Evolutionary conservation across 2,888 invertebrate genomes (phyloP), one percentile per base, ranked within the genome.

Genomic region (Amorpha juglandis): DNA sequence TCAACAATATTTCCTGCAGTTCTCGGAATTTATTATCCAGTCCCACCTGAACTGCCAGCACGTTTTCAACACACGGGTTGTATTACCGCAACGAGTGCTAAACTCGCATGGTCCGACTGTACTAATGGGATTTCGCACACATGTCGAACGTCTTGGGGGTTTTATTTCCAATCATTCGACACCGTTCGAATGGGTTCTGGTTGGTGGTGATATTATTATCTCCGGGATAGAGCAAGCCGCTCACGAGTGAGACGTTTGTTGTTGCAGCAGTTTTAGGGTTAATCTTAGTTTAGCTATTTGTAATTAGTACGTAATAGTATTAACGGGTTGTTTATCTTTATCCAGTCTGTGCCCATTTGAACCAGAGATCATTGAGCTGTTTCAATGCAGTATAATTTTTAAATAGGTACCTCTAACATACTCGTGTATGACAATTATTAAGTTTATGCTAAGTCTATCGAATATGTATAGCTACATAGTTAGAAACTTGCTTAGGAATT

Each of bases 71-170:
- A 58, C 58, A 42, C 58, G 12, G 58, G 42, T 12, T 12, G 11
- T 58, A 58, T 55, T 55, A 35, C 38, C 53, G 33, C 35, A 35
- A 55, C 50, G 33, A 14, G 47, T 16, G 19, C 38, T 63, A 63
- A 63, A 51, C 63, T 50, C 51, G 51, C 51, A 63, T 35, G 48
- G 51, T 38, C 50, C 51, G 16, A 51, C 63, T 50, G 48, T 50
- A 51, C 63, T 63, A 63, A 63, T 63, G 63, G 51, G 51, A 63
- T 51, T 58, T 58, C 42, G 53, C 53, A 38, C 53, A 38, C 19
- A 58, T 58, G 11, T 58, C 58, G 58, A 38, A 58, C 58, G 16
- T 21, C 38, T 38, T 19, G 58, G 42, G 42, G 42, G 58, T 58
- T 42, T 58, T 58, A 42, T 58, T 58, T 42, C 58, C 38, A 19